Base-by-base conservation (phyloP, 2,888 invertebrate species). In the Idaea aversata region DNA sequence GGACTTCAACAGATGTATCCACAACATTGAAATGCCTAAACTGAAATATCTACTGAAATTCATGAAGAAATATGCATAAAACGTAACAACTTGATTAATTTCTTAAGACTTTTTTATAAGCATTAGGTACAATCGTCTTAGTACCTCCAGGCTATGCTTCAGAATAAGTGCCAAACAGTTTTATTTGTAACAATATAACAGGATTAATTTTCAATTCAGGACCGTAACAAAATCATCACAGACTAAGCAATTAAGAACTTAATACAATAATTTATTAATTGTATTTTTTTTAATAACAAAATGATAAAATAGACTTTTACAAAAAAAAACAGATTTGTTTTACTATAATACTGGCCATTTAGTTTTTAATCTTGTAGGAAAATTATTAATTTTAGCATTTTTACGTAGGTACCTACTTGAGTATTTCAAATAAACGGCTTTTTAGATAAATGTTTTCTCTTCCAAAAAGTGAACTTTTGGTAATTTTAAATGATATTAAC, bases 1-100 rank as follows among this genome's bases (percentile, higher is more conserved):
- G 0, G 93, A 93, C 76, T 93, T 92, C 76, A 93, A 93, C 77
- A 83, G 91, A 34, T 93, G 93, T 73, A 93, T 93, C 69, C 93
- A 93, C 73, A 92, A 93, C 70, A 92, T 92, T 6, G 93, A 93
- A 71, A 93, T 93, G 93, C 92, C 92, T 0, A 92, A 92, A 79
- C 81, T 93, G 5, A 93, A 93, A 68, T 92, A 93, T 75, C 74
- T 93, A 65, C 82, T 93, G 15, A 93, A 92, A 71, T 93, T 92
- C 70, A 92, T 93, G 93, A 93, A 93, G 79, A 93, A 93, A 75
- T 93, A 93, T 76, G 92, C 92, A 60, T 88, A 72, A 78, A 6
- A 7, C 13, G 13, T 13, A 4, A 47, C 7, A 10, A 47, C 47
- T 7, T 13, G 13, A 13, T 47, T 13, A 10, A 4, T 13, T 13